Base-by-base conservation (phyloP, 2,888 invertebrate genomes). In the Dryocosmus kuriphilus region DNA sequence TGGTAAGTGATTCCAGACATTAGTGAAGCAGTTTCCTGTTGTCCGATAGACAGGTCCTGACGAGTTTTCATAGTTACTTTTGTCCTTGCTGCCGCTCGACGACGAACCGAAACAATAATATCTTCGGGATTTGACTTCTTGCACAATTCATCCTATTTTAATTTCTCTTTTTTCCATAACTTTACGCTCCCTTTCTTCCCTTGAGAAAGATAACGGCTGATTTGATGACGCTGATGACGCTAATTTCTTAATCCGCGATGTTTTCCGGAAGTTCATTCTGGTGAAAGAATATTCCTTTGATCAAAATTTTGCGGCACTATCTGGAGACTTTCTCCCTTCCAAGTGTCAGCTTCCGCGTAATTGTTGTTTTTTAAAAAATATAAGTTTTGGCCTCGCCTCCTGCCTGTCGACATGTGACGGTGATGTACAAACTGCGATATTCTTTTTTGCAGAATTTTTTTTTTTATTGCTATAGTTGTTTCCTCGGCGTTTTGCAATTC, bases 11-110 rank as follows among this genome's bases (percentile, higher is more conserved):
- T 16, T 74, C 65, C 75, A 32, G 67, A 46, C 51, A 46, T 63
- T 41, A 35, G 19, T 22, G 24, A 41, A 11, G 9, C 24, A 14
- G 41, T 16, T 65, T 41, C 41, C 38, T 38, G 65, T 19, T 62
- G 51, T 4, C 83, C 87, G 19, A 78, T 73, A 9, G 87, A 82
- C 4, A 95, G 90, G 85, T 93, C 93, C 0, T 94, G 94, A 41
- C 94, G 92, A 83, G 93, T 94, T 41, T 92, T 92, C 30, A 90
- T 84, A 0, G 94, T 93, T 11, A 93, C 83, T 89, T 94, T 95
- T 0, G 93, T 92, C 79, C 86, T 89, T 41, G 86, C 87, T 80
- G 86, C 90, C 9, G 78, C 80, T 24, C 76, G 76, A 7, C 79
- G 76, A 8, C 85, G 84, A 65, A 80, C 86, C 5, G 82, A 19